phyloP scores from a whole-genome alignment of 2,113 vertebrate species.

The Guaruba guarouba region DNA sequence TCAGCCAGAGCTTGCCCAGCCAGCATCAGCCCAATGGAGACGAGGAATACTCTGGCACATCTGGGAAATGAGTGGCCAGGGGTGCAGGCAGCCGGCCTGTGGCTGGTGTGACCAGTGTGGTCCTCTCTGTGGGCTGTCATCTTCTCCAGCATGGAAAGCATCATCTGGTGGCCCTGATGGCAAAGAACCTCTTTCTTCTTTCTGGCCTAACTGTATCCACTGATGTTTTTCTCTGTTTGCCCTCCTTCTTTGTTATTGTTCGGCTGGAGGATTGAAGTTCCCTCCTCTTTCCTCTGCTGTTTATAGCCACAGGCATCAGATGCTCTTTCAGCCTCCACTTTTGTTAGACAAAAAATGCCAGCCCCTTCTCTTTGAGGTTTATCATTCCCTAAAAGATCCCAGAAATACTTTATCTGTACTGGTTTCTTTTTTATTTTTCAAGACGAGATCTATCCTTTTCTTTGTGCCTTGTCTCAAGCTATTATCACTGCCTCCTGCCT shows the following conservation, averaged over 20 bases:
- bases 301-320: neutral
- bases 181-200: neutral
- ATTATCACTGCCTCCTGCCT: neutral
- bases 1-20: neutral
- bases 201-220: neutral
- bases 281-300: neutral
- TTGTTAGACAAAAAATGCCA: neutral
- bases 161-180: neutral
- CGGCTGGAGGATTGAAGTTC: neutral
- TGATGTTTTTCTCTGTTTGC: neutral
- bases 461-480: neutral
- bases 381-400: neutral
- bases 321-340: neutral
- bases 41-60: accelerated
- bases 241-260: neutral
- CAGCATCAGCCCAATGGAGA: neutral
- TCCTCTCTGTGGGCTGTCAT: accelerated
- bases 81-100: no score
- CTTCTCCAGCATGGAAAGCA: neutral
- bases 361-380: neutral
- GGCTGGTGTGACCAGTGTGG: no score
- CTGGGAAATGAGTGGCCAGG: neutral
- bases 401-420: neutral
- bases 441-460: neutral
- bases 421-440: neutral